Conservation (phyloP, 2,888 invertebrate species). For the Megaustenia siamemsis region DNA sequence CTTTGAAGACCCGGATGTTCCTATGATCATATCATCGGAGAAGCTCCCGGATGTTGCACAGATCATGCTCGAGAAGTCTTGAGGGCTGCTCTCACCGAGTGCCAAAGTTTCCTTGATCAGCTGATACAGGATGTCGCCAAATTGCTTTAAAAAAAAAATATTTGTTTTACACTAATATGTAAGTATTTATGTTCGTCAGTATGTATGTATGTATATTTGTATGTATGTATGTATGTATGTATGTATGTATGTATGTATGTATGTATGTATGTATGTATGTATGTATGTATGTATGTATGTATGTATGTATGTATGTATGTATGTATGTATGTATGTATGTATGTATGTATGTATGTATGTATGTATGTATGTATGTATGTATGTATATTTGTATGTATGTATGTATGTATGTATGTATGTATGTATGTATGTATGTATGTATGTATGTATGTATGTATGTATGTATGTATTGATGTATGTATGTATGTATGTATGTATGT, state of each 20-base stretch:
- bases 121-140: no score
- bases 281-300: neutral
- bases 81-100: no score
- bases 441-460: no score
- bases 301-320: neutral
- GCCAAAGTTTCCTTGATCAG: no score
- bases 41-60: no score
- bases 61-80: no score
- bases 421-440: neutral
- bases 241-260: slow-evolving; percentile 14
- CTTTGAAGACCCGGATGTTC: no score
- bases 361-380: slow-evolving; percentile 7
- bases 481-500: no score
- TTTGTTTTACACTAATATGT: no score
- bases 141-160: no score
- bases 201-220: neutral
- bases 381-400: slow-evolving; percentile 2
- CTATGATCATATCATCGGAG: no score
- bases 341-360: slow-evolving; percentile 15
- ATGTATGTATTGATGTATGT: no score
- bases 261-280: slow-evolving; percentile 17
- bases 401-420: slow-evolving; percentile 17
- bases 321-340: neutral
- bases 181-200: neutral
- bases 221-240: slow-evolving; percentile 6